Base-by-base conservation (phyloP, 1,140 invertebrate species). In the Drosophila eugracilis region DNA sequence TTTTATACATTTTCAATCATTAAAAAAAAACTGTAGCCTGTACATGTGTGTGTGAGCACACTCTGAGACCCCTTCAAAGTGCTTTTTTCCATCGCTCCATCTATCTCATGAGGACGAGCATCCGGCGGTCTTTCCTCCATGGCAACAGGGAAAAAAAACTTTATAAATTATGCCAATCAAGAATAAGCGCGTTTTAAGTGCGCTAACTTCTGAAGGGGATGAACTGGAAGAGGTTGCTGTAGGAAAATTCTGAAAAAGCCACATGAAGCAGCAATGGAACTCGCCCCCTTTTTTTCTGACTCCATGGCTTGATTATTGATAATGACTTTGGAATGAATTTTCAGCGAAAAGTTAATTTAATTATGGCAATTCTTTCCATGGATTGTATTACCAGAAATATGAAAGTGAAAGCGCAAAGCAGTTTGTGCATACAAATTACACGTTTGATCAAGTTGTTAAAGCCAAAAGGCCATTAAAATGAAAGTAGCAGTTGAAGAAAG, bases 151-250 rank as follows among this genome's bases (percentile, higher is more conserved):
- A 59, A 55, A 78, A 81, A 75, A 75, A 85, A 78, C 62, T 81
- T 85, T 78, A 78, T 83, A 86, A 86, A 86, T 86, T 86, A 88
- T 88, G 83, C 70, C 83, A 86, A 88, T 86, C 81, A 86, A 78
- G 70, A 85, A 88, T 86, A 85, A 85, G 83, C 81, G 83, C 78
- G 78, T 88, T 88, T 88, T 88, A 86, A 86, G 78, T 86, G 78
- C 83, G 78, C 70, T 63, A 86, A 72, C 74, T 81, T 75, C 44
- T 69, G 58, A 59, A 63, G 83, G 83, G 77, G 17, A 65, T 65
- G 55, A 14, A 47, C 45, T 32, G 47, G 41, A 42, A 50, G 47
- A 37, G 26, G 36, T 52, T 34, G 47, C 36, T n/a, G 14, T 6
- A 14, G 30, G 24, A 60, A 60, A 71, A 52, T 44, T 34, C 30